Evolutionary conservation across 2,888 invertebrate species (phyloP).

Genomic region (Perithous albicinctus): DNA sequence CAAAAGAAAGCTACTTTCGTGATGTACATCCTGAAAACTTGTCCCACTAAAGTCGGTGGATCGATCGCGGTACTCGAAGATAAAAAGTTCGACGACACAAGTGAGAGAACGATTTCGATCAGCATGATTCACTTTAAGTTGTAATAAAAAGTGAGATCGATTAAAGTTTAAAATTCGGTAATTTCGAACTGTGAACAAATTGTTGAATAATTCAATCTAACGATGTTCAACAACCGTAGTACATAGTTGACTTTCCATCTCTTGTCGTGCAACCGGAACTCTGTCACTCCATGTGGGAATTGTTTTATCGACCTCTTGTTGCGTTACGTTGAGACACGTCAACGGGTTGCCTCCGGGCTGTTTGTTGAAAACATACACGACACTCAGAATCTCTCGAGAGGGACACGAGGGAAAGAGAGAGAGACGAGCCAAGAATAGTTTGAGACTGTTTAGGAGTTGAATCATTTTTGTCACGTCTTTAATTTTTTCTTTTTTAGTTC

Average conservation of each 20-base stretch:
- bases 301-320: conserved; percentile 40
- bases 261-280: conserved; percentile 43
- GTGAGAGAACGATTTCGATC: not conserved
- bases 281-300: conserved; percentile 23
- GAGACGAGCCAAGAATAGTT: not conserved
- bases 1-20: not conserved
- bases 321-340: conserved; percentile 59
- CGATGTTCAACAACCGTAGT: not conserved
- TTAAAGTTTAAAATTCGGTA: not conserved
- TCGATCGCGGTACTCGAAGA: no score
- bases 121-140: not conserved
- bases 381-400: not conserved
- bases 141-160: not conserved
- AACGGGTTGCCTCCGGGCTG: conserved; percentile 25
- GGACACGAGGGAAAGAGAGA: not conserved
- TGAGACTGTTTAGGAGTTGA: not conserved
- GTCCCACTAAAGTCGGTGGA: not conserved
- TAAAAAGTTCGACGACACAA: no score
- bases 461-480: not conserved
- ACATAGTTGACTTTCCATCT: not conserved
- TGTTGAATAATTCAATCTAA: not conserved
- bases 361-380: not conserved
- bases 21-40: not conserved
- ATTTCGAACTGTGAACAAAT: not conserved
- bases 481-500: no score